Conservation (phyloP, 2,113 vertebrate genomes). For the Neolamprologus sp. region DNA sequence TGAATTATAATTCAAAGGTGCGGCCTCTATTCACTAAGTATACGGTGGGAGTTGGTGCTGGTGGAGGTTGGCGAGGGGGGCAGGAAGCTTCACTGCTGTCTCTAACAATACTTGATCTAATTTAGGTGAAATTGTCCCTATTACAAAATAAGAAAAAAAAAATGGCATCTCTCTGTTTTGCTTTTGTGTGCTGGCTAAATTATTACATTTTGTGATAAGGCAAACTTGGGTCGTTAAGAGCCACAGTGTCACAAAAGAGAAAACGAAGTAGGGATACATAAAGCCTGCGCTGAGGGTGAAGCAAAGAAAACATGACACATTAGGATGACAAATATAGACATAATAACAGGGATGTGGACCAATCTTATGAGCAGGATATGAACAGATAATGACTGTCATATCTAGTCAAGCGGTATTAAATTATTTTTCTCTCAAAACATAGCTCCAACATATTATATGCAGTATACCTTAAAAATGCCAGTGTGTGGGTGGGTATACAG, state of each 20-base stretch:
- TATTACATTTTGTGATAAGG: not conserved
- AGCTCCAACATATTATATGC: not conserved
- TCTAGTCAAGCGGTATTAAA: not conserved
- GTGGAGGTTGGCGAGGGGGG: not conserved
- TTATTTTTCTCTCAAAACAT: not conserved
- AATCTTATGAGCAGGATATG: not conserved
- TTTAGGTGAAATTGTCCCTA: not conserved
- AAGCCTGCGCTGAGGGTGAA: not conserved
- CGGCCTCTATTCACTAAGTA: slow-evolving; percentile 15
- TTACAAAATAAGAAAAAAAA: not conserved
- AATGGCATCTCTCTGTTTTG: not conserved
- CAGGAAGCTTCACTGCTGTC: not conserved
- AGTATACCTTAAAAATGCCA: not conserved
- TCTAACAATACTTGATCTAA: slow-evolving; percentile 17
- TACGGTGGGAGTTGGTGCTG: not conserved
- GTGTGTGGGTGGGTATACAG: not conserved
- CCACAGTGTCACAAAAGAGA: not conserved
- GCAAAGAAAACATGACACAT: not conserved
- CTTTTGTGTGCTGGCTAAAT: not conserved
- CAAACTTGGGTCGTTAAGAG: not conserved
- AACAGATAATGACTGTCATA: not conserved
- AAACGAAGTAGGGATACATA: not conserved
- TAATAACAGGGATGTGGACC: not conserved
- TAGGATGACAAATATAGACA: not conserved
- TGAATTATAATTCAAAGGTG: slow-evolving; percentile 25